phyloP scores from a whole-genome alignment of 2,888 invertebrate genomes.

The Mayetiola destructor region DNA sequence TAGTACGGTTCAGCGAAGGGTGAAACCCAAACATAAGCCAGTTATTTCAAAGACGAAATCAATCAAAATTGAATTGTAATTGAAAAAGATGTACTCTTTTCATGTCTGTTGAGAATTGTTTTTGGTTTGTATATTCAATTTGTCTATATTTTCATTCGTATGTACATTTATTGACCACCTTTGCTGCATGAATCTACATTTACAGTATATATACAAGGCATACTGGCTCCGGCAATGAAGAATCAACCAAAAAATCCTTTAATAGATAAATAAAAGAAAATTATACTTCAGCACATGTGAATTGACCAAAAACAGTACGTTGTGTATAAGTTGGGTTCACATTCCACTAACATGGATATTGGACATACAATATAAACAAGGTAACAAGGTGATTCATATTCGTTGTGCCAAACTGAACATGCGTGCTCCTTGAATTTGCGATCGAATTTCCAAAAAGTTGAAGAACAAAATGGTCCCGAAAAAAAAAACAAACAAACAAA shows the following conservation, averaged over 20 bases:
- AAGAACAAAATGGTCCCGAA: no score
- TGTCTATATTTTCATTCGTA: background rate
- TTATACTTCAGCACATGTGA: background rate
- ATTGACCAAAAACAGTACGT: background rate
- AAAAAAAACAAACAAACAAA: no score
- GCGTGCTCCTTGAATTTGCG: no score
- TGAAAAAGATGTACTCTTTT: background rate
- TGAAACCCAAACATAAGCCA: no score
- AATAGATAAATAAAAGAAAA: background rate
- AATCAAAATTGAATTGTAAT: background rate
- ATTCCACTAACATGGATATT: no score
- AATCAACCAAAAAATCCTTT: background rate
- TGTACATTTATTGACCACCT: background rate
- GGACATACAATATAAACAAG: no score
- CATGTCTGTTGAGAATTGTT: background rate
- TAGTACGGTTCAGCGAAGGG: no score
- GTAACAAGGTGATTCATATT: no score
- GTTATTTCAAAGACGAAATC: background rate
- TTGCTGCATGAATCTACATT: background rate
- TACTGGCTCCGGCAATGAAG: background rate
- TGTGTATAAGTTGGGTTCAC: no score
- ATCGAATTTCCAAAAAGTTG: no score
- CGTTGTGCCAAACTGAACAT: no score
- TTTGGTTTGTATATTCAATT: background rate
- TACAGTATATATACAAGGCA: background rate